Evolutionary conservation across 2,888 invertebrate genomes (phyloP), one percentile per base, ranked within the genome.

Genomic region (Stenotaenia linearis): DNA sequence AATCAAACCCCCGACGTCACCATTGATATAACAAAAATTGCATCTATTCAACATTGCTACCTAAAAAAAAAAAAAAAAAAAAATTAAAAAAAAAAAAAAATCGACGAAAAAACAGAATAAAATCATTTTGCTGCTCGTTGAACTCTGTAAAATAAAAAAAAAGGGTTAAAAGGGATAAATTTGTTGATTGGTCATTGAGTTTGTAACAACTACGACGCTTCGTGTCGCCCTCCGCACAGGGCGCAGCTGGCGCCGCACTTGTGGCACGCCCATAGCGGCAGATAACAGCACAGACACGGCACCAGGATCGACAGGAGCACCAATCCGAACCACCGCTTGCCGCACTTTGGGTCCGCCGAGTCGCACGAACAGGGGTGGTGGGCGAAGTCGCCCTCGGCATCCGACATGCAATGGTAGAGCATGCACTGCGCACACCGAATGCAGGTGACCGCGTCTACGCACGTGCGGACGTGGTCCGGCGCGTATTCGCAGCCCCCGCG

Each of bases 261-360:
- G 88, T 96, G 96, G 85, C 92, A 92, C 83, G 93, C 91, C 84
- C 92, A 91, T 82, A 97, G 89, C 80, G 96, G 95, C 84, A 93
- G 91, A 89, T 97, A 97, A 88, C 95, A 93, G 90, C 97, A 97
- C 84, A 98, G 89, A 87, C 97, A 97, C 83, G 97, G 97, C 84
- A 97, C 93, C 83, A 97, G 88, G 82, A 96, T 87, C 80, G 94
- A 94, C 79, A 97, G 90, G 81, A 97, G 89, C 32, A 94, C 91
- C 83, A 97, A 88, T 80, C 94, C 93, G 82, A 93, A 86, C 96
- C 97, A 97, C 88, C 95, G 90, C 84, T 92, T 92, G 80, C 85
- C 84, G 82, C 85, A 85, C 78, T 84, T 83, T 79, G 84, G 83
- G 80, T 86, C 86, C n/a, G 83, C 88, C 35, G 89, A 87, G 28